Percentiles rank a stretch among this genome's conserved stretches.
These are phyloP conservation scores for Rotaria socialis DNA, from an alignment of 2,888 invertebrate species.

Conservation along the genomic window DNA sequence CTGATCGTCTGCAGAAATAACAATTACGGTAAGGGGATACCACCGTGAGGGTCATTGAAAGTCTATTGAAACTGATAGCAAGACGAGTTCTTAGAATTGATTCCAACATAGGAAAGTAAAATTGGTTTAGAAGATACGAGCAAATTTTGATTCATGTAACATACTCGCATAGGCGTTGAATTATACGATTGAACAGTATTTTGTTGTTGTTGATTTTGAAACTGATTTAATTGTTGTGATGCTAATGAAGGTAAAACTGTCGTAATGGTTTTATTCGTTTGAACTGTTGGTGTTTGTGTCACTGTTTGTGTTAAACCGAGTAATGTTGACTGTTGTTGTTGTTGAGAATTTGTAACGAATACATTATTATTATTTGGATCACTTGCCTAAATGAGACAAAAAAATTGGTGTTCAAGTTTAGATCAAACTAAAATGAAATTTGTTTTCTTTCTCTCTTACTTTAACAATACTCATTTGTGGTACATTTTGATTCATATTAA, in stretches of 20 bases:
- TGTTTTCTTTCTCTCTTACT: background rate
- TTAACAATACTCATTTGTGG: slow-evolving; percentile 36
- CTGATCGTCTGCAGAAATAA: no score
- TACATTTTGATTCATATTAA: slow-evolving; percentile 35
- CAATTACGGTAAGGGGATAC: no score
- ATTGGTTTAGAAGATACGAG: background rate
- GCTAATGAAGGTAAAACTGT: slow-evolving; percentile 1
- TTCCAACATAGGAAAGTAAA: no score
- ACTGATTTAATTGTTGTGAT: background rate
- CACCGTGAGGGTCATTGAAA: no score
- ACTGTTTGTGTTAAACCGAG: slow-evolving; percentile 31
- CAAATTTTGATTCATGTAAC: background rate
- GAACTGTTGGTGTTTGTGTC: slow-evolving; percentile 24
- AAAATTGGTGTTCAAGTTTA: no score
- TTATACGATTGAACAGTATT: background rate
- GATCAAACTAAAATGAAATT: no score
- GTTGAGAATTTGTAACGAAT: slow-evolving; percentile 5
- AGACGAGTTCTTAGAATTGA: no score
- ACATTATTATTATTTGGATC: slow-evolving; percentile 16
- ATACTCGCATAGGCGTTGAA: background rate
- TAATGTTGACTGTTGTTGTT: slow-evolving; percentile 9
- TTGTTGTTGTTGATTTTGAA: slow-evolving; percentile 20
- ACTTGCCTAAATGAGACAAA: background rate
- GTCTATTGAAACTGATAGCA: no score
- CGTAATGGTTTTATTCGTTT: background rate